Percentiles rank a stretch among this genome's conserved stretches.
Evolutionary conservation across 2,797 vertebrate species (phyloP).

Genomic region (Nannoperca australis): DNA sequence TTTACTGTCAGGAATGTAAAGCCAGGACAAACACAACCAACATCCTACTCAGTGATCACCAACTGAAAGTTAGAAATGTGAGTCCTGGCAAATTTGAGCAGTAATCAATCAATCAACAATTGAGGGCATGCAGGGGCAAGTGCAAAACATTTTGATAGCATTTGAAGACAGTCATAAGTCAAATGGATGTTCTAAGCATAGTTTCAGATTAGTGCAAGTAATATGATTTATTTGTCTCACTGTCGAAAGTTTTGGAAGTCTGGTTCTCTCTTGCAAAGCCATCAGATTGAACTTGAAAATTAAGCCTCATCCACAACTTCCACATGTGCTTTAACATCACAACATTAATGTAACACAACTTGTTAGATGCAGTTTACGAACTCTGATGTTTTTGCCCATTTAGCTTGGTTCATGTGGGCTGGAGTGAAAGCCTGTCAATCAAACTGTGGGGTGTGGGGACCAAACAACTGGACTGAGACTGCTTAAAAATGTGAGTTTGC

Average conservation of each 20-base stretch:
- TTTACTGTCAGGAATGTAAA: background rate
- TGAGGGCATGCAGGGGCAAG: background rate
- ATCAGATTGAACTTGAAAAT: background rate
- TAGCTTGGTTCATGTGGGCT: background rate
- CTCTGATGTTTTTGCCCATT: background rate
- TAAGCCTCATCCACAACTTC: background rate
- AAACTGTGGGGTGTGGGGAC: too few relatives aligned
- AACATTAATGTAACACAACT: too few relatives aligned
- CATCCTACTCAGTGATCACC: background rate
- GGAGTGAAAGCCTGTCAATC: background rate
- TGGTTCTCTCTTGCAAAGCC: background rate
- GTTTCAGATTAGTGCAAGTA: background rate
- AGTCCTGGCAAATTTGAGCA: background rate
- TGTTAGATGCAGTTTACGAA: background rate
- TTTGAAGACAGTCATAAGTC: background rate
- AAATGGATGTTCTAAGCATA: background rate
- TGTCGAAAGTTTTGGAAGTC: background rate
- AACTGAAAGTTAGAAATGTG: background rate
- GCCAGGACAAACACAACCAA: conserved; percentile 14
- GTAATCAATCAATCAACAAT: conserved; percentile 17
- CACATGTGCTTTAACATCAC: background rate
- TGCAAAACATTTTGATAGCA: background rate
- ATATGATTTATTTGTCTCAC: background rate
- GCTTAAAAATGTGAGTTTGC: too few relatives aligned
- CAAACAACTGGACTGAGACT: too few relatives aligned